phyloP scores from a whole-genome alignment of 2,113 vertebrate genomes.

The Dicerorhinus sumatrensis region DNA sequence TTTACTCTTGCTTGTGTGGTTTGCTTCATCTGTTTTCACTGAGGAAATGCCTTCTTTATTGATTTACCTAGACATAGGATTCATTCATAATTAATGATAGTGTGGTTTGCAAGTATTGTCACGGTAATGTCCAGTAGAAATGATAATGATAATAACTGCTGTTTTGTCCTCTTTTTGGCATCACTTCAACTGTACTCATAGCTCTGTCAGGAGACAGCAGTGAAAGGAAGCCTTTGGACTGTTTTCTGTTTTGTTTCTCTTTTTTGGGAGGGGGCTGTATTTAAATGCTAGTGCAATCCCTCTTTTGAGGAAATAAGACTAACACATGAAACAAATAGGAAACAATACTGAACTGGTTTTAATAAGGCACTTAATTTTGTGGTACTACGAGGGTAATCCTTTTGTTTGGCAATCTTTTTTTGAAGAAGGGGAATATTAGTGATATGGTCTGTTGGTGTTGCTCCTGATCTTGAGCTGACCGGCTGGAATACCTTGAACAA shows the following conservation, averaged over 20 bases:
- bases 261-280: not conserved
- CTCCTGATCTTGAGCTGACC: not conserved
- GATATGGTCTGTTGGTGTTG: not conserved
- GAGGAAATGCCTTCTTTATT: constrained; percentile 25
- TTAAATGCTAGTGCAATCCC: not conserved
- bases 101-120: not conserved
- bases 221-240: not conserved
- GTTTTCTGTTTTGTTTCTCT: constrained; percentile 26
- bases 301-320: constrained; percentile 28
- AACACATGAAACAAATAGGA: constrained; percentile 42
- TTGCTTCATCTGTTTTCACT: constrained; percentile 6
- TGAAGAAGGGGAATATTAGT: not conserved
- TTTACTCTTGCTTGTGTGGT: not conserved
- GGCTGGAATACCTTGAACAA: not conserved
- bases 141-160: not conserved
- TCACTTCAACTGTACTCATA: not conserved
- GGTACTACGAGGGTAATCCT: not conserved
- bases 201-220: not conserved
- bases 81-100: constrained; percentile 20
- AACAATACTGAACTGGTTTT: not conserved
- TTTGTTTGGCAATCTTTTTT: not conserved
- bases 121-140: constrained; percentile 33
- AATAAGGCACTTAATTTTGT: not conserved
- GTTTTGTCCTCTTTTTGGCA: not conserved
- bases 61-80: not conserved